Evolutionary conservation across 1,140 invertebrate genomes (phyloP), one percentile per base, ranked within the genome.

Genomic region (Hypothenemus hampei): DNA sequence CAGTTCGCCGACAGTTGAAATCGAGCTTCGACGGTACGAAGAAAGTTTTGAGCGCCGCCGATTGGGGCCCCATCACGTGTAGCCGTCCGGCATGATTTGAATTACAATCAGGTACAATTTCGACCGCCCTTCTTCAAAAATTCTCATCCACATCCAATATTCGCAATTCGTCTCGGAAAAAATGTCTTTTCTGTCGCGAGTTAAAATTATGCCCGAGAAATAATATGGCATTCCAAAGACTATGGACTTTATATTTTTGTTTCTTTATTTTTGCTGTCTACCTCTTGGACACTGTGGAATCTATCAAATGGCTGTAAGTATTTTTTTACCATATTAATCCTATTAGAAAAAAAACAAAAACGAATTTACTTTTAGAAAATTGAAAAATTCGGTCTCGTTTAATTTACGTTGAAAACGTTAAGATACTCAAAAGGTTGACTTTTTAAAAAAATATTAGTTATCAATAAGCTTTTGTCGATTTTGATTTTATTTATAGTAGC

Each of bases 271-370:
- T 57, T 26, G 23, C 20, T 18, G 51, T 19, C 22, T 26, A 43
- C 5, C 46, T 50, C 15, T 13, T 57, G 35, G 35, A 37, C 13
- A 47, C 36, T 21, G 52, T 24, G 18, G 52, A 56, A 26, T 36
- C 47, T 22, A 60, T 60, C 4, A 45, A 44, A 54, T 60, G 58
- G 58, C 33, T 60, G 58, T 60, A 57, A 60, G 58, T 43, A 20
- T 23, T 43, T 21, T 43, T 43, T 23, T 3, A 13, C 15, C 18
- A 1, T 37, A 37, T 37, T 8, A 31, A 31, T 31, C 13, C 26
- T 11, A 31, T 2, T 31, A 31, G 13, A 11, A 31, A 31, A 31
- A 31, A 31, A 31, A 2, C 13, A 31, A 31, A 13, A 13, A 3
- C 26, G 10, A 8, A 31, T 11, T 31, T 31, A 31, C n/a, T n/a